Evolutionary conservation across 2,797 vertebrate species (phyloP), one percentile per base, ranked within the genome.

Genomic region (Gila robusta): DNA sequence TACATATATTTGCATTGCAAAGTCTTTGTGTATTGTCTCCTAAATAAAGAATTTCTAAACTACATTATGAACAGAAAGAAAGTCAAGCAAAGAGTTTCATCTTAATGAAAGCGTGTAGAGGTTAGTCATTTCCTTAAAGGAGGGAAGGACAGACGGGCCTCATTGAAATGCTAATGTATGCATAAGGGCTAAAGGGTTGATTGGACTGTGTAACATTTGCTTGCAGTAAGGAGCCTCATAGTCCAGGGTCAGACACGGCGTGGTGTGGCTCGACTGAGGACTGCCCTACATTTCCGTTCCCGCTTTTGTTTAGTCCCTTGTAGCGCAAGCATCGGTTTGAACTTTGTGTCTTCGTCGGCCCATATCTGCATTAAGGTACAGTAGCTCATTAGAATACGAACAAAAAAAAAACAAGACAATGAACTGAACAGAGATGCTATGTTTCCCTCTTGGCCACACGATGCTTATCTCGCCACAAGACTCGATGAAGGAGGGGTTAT

Each of bases 111-210:
- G 54, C 23, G 0, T 64, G 41, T 44, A 37, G 84, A 72, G 84
- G 52, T 85, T 85, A 77, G 82, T 85, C 39, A 70, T 85, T 77
- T 87, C 71, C 82, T 71, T 76, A 47, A 77, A 76, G 79, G 52
- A 81, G 39, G 28, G 23, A 54, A 76, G 23, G 62, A 77, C 77
- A 69, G 82, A 56, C 28, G 8, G 35, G 70, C 41, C 82, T 87
- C 79, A 87, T 85, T 89, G 54, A 89, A 85, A 89, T 89, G 88
- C 82, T 74, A 84, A 89, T 79, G 79, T 84, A 89, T 89, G 79
- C 82, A 35, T 56, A 52, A 59, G 59, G 47, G 82, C 71, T 82
- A 74, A 82, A 59, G 72, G 52, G 82, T 84, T 88, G 87, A 88
- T 88, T 85, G 79, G 83, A 76, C 64, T 76, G 64, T 81, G 59